Conservation (phyloP, 2,888 invertebrate genomes). For the Heliothis peltigera region DNA sequence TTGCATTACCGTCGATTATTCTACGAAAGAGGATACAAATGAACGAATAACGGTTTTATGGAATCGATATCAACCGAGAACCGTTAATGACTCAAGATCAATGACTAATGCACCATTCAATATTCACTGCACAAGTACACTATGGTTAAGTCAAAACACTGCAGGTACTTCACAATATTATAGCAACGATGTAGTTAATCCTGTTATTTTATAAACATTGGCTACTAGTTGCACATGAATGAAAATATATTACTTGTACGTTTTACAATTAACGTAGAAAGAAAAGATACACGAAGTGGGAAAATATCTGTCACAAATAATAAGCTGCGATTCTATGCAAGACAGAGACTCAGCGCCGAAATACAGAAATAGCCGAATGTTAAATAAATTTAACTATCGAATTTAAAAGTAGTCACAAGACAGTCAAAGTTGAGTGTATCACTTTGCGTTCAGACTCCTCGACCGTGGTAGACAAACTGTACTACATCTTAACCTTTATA, state of each 20-base stretch:
- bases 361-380: too few species aligned
- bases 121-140: background rate
- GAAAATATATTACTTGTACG: conserved; percentile 12
- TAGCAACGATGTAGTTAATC: conserved; percentile 14
- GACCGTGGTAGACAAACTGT: conserved; percentile 1
- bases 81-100: background rate
- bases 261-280: background rate
- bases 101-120: background rate
- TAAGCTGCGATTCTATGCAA: too few species aligned
- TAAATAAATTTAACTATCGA: too few species aligned
- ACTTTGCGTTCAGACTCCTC: conserved; percentile 6
- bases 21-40: conserved; percentile 4
- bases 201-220: conserved; percentile 30
- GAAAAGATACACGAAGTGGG: too few species aligned
- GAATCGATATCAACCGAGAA: background rate
- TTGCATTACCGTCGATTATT: conserved; percentile 19
- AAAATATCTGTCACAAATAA: too few species aligned
- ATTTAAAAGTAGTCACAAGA: too few species aligned
- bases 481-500: conserved; percentile 25
- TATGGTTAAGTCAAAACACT: conserved; percentile 13
- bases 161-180: conserved; percentile 1
- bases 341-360: too few species aligned
- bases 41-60: background rate
- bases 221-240: background rate
- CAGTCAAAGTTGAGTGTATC: conserved; percentile 18